Conservation (phyloP, 2,888 invertebrate species). For the Torymus tubicola region DNA sequence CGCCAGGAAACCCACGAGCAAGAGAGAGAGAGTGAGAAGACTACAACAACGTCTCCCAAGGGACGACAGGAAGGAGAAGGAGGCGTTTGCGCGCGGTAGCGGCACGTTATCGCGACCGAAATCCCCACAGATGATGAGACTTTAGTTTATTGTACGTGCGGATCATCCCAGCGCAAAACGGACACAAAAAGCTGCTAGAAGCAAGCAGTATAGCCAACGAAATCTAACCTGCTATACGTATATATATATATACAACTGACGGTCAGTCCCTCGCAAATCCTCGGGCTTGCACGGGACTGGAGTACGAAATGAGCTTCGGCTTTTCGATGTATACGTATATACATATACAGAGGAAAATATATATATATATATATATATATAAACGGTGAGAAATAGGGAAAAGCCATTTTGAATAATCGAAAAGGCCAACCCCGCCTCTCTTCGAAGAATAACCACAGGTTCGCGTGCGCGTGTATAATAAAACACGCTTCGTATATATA, state of each 20-base stretch:
- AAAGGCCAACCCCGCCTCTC: slow-evolving; percentile 7
- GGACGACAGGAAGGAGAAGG: slow-evolving; percentile 19
- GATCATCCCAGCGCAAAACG: slow-evolving; percentile 54
- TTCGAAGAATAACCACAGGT: slow-evolving; percentile 23
- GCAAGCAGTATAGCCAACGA: neutral
- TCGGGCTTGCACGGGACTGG: slow-evolving; percentile 70
- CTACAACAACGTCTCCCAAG: slow-evolving; percentile 34
- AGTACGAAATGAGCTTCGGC: slow-evolving; percentile 70
- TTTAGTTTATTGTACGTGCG: slow-evolving; percentile 75
- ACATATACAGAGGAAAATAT: too few relatives aligned
- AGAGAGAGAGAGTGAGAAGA: neutral
- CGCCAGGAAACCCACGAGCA: neutral
- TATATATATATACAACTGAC: neutral
- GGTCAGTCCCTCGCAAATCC: slow-evolving; percentile 49
- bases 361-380: neutral
- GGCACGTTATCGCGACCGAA: slow-evolving; percentile 68
- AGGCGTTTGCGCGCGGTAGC: slow-evolving; percentile 10
- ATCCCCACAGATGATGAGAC: slow-evolving; percentile 76
- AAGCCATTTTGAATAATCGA: slow-evolving; percentile 59
- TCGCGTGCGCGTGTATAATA: slow-evolving; percentile 13
- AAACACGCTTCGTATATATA: neutral
- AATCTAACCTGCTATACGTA: too few relatives aligned
- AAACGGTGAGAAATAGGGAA: neutral
- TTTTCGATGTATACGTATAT: neutral
- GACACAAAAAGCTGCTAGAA: slow-evolving; percentile 59